A percentile compares a stretch with the other conserved stretches of the same genome.
Conservation (phyloP, 2,797 vertebrate genomes). For the Sciurus carolinensis region DNA sequence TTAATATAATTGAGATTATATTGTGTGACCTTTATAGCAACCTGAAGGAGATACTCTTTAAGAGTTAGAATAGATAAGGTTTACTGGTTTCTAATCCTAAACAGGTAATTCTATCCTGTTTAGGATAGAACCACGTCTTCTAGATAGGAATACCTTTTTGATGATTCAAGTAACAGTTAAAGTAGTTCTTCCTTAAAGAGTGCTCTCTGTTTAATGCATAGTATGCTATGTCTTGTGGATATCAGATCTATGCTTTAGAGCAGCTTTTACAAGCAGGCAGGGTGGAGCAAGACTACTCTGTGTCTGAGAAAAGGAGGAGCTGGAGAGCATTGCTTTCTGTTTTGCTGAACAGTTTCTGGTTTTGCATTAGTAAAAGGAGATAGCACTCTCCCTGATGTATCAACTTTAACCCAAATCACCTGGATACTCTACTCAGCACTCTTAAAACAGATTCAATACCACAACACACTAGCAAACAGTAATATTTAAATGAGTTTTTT, state of each 20-base stretch:
- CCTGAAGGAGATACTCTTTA: not conserved
- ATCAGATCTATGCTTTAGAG: not conserved
- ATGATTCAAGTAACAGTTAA: not conserved
- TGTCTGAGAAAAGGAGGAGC: not conserved
- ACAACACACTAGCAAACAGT: not conserved
- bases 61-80: not conserved
- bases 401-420: not conserved
- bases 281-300: not conserved
- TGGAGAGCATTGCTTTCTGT: not conserved
- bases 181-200: not conserved
- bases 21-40: not conserved
- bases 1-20: too few relatives aligned
- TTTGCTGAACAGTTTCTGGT: not conserved
- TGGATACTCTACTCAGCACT: not conserved
- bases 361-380: not conserved
- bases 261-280: not conserved
- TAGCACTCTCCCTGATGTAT: not conserved
- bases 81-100: not conserved
- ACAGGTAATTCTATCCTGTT: not conserved
- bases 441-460: not conserved
- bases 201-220: not conserved
- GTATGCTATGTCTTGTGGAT: not conserved
- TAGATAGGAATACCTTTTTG: not conserved
- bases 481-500: not conserved
- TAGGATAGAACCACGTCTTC: not conserved